phyloP scores from a whole-genome alignment of 92 coral and sea anemone genomes.

The Palythoa heliodiscus region DNA sequence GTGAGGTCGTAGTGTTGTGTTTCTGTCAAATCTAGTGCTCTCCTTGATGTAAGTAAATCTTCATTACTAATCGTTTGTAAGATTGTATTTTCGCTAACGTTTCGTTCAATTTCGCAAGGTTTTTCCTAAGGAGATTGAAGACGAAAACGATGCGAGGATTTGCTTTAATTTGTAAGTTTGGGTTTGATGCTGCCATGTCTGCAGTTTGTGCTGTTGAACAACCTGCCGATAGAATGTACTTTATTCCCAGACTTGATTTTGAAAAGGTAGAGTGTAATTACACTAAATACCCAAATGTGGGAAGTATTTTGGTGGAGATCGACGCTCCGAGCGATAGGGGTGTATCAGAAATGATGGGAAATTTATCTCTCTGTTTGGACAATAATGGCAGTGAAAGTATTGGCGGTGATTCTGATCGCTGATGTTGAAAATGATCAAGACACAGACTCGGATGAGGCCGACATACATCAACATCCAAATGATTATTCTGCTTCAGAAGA shows the following conservation, averaged over 20 bases:
- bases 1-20: too few relatives aligned
- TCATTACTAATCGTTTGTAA: background rate
- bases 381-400: background rate
- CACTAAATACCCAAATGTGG: constrained; percentile 15
- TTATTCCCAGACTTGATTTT: constrained; percentile 20
- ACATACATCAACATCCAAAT: background rate
- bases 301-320: background rate
- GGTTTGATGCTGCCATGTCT: background rate
- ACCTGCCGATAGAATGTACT: background rate
- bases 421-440: background rate
- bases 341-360: background rate
- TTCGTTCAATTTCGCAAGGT: constrained; percentile 5
- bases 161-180: constrained; percentile 8
- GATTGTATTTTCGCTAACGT: background rate
- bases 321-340: background rate
- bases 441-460: background rate
- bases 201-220: constrained; percentile 2
- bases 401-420: background rate
- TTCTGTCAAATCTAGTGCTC: background rate
- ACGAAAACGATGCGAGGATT: background rate
- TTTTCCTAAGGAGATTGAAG: constrained; percentile 7
- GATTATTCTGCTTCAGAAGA: constrained; percentile 4
- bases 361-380: constrained; percentile 11
- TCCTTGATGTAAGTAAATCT: background rate
- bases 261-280: constrained; percentile 24